Evolutionary conservation across 1,140 invertebrate species (phyloP).

Genomic region (Melanaphis sacchari): DNA sequence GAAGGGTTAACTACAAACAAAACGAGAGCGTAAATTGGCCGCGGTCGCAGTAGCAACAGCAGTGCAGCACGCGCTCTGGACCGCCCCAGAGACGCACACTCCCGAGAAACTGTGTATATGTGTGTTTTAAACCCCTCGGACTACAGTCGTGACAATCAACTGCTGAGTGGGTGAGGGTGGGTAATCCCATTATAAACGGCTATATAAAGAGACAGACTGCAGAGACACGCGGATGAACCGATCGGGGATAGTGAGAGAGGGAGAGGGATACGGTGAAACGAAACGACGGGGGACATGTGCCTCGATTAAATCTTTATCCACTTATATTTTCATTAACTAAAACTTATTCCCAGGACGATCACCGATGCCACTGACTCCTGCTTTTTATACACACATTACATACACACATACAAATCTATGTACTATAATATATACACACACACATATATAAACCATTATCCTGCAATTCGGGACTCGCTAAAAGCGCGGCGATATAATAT

Average conservation of each 20-base stretch:
- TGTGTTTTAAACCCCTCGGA: slow-evolving; percentile 17
- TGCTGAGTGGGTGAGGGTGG: slow-evolving; percentile 5
- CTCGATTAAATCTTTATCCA: slow-evolving; percentile 57
- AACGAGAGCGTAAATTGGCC: slow-evolving; percentile 9
- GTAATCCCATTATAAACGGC: slow-evolving; percentile 30
- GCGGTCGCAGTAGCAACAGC: not conserved
- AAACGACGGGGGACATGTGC: slow-evolving; percentile 27
- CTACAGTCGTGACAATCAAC: slow-evolving; percentile 23
- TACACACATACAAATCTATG: not conserved
- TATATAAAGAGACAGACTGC: not conserved
- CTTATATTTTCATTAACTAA: slow-evolving; percentile 58
- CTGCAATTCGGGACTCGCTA: not conserved
- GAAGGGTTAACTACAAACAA: not conserved
- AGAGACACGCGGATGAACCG: not conserved
- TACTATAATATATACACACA: not conserved
- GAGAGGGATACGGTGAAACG: not conserved
- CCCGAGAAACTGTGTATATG: not conserved
- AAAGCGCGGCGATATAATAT: not conserved
- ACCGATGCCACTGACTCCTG: not conserved
- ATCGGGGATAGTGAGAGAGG: not conserved
- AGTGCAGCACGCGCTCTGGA: not conserved
- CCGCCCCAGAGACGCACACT: not conserved
- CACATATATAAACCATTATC: not conserved
- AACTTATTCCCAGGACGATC: slow-evolving; percentile 54
- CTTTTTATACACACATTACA: not conserved